These are phyloP conservation scores for Gymnocypris eckloni DNA, from an alignment of 2,797 vertebrate species.

Conservation along the genomic window DNA sequence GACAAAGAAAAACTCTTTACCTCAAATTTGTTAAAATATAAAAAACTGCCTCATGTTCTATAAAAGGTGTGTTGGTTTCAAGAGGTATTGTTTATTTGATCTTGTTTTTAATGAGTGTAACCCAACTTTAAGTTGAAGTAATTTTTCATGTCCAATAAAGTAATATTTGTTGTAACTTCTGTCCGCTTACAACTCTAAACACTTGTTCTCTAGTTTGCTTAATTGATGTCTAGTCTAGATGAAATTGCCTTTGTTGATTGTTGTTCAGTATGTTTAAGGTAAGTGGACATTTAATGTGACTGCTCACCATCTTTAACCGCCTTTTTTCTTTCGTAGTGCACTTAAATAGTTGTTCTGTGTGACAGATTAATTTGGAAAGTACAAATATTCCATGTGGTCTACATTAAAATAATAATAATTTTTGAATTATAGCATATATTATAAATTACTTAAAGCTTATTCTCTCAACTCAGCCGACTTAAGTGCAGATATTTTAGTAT, in stretches of 20 bases:
- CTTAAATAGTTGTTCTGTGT: neutral
- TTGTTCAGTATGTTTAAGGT: neutral
- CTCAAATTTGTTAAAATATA: conserved; percentile 82
- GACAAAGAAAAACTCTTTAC: conserved; percentile 81
- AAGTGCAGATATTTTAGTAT: neutral
- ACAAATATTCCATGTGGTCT: neutral
- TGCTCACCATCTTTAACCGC: neutral
- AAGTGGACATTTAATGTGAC: neutral
- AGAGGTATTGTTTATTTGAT: conserved; percentile 73
- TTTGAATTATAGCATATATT: neutral
- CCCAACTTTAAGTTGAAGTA: conserved; percentile 78
- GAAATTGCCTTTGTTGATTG: neutral
- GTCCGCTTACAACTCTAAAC: conserved; percentile 50
- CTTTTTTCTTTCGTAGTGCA: neutral
- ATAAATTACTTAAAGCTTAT: neutral
- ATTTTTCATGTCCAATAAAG: conserved; percentile 85
- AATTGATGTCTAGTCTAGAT: neutral
- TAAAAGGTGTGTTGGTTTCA: conserved; percentile 80
- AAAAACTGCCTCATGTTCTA: conserved; percentile 85
- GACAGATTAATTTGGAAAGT: neutral
- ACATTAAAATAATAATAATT: neutral
- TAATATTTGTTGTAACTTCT: conserved; percentile 77
- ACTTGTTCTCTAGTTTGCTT: conserved; percentile 40
- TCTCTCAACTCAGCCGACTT: neutral
- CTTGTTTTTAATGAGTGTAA: conserved; percentile 72